Evolutionary conservation across 1,140 invertebrate genomes (phyloP).

Genomic region (Choristoneura fumiferana): DNA sequence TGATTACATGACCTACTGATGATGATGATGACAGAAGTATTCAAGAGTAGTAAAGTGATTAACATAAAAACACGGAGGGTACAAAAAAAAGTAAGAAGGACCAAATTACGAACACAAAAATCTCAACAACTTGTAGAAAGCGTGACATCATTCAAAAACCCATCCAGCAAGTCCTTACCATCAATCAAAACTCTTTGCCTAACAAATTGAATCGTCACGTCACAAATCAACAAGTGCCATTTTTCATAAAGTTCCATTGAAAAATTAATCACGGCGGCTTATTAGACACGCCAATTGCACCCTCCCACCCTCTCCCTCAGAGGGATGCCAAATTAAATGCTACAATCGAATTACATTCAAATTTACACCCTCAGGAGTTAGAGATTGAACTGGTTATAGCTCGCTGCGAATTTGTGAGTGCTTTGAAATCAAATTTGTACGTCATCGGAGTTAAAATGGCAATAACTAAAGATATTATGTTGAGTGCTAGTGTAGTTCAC

Average conservation of each 20-base stretch:
- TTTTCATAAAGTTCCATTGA: conserved; percentile 19
- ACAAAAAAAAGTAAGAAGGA: too few species aligned
- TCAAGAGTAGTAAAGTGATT: too few species aligned
- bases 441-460: conserved; percentile 10
- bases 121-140: too few species aligned
- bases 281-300: conserved; percentile 17
- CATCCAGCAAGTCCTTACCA: background rate
- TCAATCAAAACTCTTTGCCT: conserved; percentile 9
- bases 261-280: conserved; percentile 17
- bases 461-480: background rate
- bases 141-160: too few species aligned
- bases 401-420: conserved; percentile 9
- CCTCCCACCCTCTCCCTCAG: conserved; percentile 13
- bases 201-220: conserved; percentile 4
- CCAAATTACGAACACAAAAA: too few species aligned
- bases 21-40: too few species aligned
- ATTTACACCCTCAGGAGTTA: conserved; percentile 15
- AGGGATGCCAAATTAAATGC: conserved; percentile 15
- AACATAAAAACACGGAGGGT: too few species aligned
- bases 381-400: conserved; percentile 5
- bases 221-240: conserved; percentile 15
- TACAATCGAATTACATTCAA: conserved; percentile 14
- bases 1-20: too few species aligned
- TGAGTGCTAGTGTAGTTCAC: too few species aligned
- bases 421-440: conserved; percentile 10